Evolutionary conservation across 2,113 vertebrate genomes (phyloP).

Genomic region (Stegastes partitus): DNA sequence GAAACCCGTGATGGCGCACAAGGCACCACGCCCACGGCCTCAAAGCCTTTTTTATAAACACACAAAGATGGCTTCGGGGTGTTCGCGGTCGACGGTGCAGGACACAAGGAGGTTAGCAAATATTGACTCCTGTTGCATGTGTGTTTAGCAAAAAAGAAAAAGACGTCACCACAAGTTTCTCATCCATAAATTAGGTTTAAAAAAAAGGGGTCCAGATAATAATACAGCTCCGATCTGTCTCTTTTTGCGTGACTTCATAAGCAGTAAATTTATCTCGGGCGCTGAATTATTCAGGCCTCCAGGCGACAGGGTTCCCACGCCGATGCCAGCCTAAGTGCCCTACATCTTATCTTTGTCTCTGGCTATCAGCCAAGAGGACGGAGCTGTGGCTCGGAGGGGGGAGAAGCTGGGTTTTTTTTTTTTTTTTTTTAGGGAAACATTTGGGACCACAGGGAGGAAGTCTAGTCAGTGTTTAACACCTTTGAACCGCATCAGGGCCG

Average conservation of each 20-base stretch:
- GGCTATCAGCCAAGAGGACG: slow-evolving; percentile 50
- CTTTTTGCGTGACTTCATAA: slow-evolving; percentile 48
- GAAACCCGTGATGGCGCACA: slow-evolving; percentile 3
- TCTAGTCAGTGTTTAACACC: slow-evolving; percentile 61
- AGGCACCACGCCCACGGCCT: slow-evolving; percentile 31
- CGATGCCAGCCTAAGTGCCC: slow-evolving; percentile 54
- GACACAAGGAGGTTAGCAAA: slow-evolving; percentile 42
- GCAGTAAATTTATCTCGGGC: slow-evolving; percentile 67
- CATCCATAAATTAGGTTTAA: slow-evolving; percentile 22
- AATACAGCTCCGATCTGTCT: slow-evolving; percentile 36
- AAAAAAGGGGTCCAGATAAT: slow-evolving; percentile 20
- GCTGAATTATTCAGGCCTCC: slow-evolving; percentile 72
- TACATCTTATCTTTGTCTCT: slow-evolving; percentile 62
- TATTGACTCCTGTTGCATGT: slow-evolving; percentile 60
- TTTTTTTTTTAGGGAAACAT: slow-evolving; percentile 18
- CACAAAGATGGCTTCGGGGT: slow-evolving; percentile 34
- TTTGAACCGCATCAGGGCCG: background rate
- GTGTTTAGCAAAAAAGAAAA: slow-evolving; percentile 30
- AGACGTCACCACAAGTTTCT: slow-evolving; percentile 9
- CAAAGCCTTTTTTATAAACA: slow-evolving; percentile 15
- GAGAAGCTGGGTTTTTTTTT: background rate
- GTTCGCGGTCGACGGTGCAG: slow-evolving; percentile 3
- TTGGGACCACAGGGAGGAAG: slow-evolving; percentile 9
- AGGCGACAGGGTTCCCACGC: slow-evolving; percentile 58
- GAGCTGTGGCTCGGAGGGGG: background rate